Base-by-base conservation (phyloP, 1,140 invertebrate genomes). In the Philaenus spumarius region DNA sequence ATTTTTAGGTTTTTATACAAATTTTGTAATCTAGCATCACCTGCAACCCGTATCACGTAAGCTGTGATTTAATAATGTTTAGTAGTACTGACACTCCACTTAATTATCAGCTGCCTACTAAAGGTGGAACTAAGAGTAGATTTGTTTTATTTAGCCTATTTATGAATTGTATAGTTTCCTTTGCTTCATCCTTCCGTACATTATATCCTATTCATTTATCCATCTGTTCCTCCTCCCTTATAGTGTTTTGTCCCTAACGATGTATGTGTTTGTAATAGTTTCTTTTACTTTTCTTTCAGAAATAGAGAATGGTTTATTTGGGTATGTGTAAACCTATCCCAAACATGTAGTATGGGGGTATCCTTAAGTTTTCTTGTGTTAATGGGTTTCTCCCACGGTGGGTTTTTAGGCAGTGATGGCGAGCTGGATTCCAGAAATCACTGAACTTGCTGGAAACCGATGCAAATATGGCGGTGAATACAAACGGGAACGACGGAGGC, bases 351-450 rank as follows among this genome's bases (percentile, higher is more conserved):
- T 6, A 2, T 40, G 14, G 39, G 12, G 17, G 39, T 5, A 14
- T 40, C n/a, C n/a, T n/a, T n/a, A n/a, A n/a, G 39, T 14, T 40
- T 40, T n/a, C 12, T 40, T 14, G 39, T 47, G 19, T 47, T 23
- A n/a, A 22, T 12, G 45, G 26, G 26, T 30, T 3, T 30, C 9
- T 30, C 3, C 26, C 26, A 11, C 26, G 26, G 9, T 9, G 26
- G 54, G 54, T 63, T 59, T 61, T 26, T 68, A 93, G 90, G 90
- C 90, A 82, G 90, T 97, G 84, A 97, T 97, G 88, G 93, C 94
- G 81, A 96, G 91, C 84, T 96, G 92, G 90, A 95, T 97, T 80
- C 95, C 95, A 76, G 95, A 97, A 86, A 97, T 97, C 82, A 94
- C 92, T 77, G 93, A 96, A 82, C 89, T 97, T 80, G 89, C 95